These are phyloP conservation scores for Tyrannus savana DNA, from an alignment of 2,113 vertebrate genomes.

Conservation along the genomic window DNA sequence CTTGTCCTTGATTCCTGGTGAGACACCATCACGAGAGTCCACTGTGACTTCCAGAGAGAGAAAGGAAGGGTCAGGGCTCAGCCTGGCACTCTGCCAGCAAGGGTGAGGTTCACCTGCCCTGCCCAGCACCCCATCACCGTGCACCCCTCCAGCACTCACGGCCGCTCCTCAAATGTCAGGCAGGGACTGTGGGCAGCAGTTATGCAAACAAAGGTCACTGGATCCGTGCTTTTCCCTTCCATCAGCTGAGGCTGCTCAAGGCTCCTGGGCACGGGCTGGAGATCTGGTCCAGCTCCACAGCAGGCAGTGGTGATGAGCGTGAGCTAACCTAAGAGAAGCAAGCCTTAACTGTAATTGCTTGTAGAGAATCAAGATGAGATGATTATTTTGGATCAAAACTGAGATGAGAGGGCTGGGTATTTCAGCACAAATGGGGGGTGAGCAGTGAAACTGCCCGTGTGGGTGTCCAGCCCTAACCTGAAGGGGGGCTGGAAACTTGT, in stretches of 20 bases:
- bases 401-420: not conserved
- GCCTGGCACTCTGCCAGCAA: not conserved
- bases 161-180: not conserved
- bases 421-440: not conserved
- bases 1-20: not conserved
- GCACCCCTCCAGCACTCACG: not conserved
- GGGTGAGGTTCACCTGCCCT: not conserved
- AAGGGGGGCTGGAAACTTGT: not conserved
- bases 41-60: not conserved
- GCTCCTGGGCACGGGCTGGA: not conserved
- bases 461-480: not conserved
- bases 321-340: not conserved
- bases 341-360: not conserved
- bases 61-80: not conserved
- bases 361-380: fast-evolving
- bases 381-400: not conserved
- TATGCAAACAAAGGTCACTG: not conserved
- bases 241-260: not conserved
- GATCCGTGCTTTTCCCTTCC: fast-evolving
- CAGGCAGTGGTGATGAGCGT: fast-evolving
- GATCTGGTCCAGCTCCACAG: not conserved
- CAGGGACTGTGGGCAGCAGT: not conserved
- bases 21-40: not conserved
- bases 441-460: not conserved
- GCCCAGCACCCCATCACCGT: not conserved